phyloP scores from a whole-genome alignment of 2,113 vertebrate genomes.

The Polyodon spathula region DNA sequence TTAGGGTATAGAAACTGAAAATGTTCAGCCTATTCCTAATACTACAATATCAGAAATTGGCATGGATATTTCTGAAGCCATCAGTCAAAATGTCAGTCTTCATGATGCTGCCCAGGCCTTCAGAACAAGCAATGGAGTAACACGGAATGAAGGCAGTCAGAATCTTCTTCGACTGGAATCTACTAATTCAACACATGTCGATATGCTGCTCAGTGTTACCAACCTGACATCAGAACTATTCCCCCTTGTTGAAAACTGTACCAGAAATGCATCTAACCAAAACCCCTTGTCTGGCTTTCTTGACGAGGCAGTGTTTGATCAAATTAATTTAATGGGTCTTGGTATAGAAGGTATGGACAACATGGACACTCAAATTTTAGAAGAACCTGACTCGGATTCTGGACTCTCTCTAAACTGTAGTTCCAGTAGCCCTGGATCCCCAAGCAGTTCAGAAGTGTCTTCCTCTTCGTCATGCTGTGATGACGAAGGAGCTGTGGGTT shows the following conservation, averaged over 20 bases:
- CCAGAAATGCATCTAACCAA: constrained; percentile 39
- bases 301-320: constrained; percentile 68
- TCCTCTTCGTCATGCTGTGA: constrained; percentile 46
- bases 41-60: constrained; percentile 29
- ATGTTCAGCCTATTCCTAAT: constrained; percentile 38
- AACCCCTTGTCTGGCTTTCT: constrained; percentile 47
- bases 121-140: too few species aligned
- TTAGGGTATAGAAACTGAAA: constrained; percentile 57
- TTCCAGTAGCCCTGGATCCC: constrained; percentile 48
- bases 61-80: constrained; percentile 43
- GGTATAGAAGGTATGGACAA: constrained; percentile 53
- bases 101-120: constrained; percentile 65
- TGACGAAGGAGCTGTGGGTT: constrained; percentile 53
- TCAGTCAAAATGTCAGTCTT: constrained; percentile 66
- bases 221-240: constrained; percentile 47
- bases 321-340: constrained; percentile 64
- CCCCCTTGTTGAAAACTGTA: constrained; percentile 46
- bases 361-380: constrained; percentile 47
- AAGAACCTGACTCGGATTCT: constrained; percentile 61
- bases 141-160: too few species aligned
- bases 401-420: constrained; percentile 63
- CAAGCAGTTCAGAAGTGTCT: constrained; percentile 48
- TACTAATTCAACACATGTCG: constrained; percentile 34
- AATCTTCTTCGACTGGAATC: constrained; percentile 45
- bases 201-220: constrained; percentile 31